Conservation (phyloP, 2,888 invertebrate genomes). For the Heliconius charithonia region DNA sequence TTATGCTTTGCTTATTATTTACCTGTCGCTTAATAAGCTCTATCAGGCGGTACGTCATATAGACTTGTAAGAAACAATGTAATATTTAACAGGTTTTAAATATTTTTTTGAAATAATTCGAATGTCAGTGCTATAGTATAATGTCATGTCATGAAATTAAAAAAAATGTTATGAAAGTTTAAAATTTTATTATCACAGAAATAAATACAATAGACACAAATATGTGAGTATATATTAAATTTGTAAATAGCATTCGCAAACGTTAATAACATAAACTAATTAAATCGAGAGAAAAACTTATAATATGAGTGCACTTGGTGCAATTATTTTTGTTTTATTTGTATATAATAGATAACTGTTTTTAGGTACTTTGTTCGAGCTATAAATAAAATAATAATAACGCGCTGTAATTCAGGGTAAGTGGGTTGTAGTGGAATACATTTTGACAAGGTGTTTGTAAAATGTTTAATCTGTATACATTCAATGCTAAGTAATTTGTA, state of each 20-base stretch:
- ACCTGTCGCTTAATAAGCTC: slow-evolving; percentile 1
- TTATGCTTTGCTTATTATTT: not conserved
- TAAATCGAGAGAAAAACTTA: no score
- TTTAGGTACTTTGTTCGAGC: not conserved
- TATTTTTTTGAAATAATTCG: not conserved
- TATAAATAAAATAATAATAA: not conserved
- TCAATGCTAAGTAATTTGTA: not conserved
- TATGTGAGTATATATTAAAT: no score
- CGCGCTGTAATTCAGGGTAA: slow-evolving; percentile 19
- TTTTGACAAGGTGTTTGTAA: slow-evolving; percentile 24
- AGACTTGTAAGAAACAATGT: not conserved
- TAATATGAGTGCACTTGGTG: no score
- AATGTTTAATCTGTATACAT: not conserved
- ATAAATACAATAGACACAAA: no score
- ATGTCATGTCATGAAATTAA: not conserved
- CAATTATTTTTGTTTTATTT: not conserved
- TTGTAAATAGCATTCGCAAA: no score
- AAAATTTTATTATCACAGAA: no score
- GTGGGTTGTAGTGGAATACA: slow-evolving; percentile 24
- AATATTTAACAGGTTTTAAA: not conserved
- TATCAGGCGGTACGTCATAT: not conserved
- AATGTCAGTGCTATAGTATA: not conserved
- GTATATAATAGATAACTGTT: not conserved
- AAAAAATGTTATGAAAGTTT: no score
- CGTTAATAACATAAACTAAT: no score